These are phyloP conservation scores for Siderastrea radians DNA, from an alignment of 92 coral and sea anemone species.

Conservation along the genomic window DNA sequence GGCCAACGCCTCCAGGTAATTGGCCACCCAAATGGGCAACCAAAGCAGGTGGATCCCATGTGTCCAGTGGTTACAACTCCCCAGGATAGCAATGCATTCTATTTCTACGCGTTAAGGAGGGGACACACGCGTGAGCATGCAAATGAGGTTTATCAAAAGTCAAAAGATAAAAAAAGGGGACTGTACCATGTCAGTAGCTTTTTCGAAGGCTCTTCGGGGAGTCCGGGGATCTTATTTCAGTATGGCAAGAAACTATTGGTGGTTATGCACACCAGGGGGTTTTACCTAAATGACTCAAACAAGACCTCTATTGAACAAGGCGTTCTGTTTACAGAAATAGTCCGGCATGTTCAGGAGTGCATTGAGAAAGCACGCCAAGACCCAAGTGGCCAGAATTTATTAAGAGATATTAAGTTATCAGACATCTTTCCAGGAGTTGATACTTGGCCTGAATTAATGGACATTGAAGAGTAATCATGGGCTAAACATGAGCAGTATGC, in stretches of 20 bases:
- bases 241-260: not conserved
- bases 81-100: not conserved
- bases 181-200: not conserved
- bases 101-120: not conserved
- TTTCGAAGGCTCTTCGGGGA: not conserved
- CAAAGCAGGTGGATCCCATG: not conserved
- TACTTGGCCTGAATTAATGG: too few relatives aligned
- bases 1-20: not conserved
- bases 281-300: not conserved
- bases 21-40: not conserved
- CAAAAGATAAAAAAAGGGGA: not conserved
- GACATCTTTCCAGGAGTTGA: too few relatives aligned
- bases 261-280: constrained; percentile 6
- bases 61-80: constrained; percentile 1
- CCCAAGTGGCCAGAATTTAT: too few relatives aligned
- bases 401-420: too few relatives aligned
- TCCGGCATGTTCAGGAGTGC: not conserved
- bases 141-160: fast-evolving
- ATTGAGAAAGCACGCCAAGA: not conserved
- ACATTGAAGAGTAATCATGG: too few relatives aligned
- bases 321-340: not conserved
- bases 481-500: too few relatives aligned
- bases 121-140: not conserved
- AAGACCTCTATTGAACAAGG: not conserved
- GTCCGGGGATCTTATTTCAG: not conserved